These are phyloP conservation scores for Diceros bicornis DNA, from an alignment of 2,797 vertebrate species.

Conservation along the genomic window DNA sequence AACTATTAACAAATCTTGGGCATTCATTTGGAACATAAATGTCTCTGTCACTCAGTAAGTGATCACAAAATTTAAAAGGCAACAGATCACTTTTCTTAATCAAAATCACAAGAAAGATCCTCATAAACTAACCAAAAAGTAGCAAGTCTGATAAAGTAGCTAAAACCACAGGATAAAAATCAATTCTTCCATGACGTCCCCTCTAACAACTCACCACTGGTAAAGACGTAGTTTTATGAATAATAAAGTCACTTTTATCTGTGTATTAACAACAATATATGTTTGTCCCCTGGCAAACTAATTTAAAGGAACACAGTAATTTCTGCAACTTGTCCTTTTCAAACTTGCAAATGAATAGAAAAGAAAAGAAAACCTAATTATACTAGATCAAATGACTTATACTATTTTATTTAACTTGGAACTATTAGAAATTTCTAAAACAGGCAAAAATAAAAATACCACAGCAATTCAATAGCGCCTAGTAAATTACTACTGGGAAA, in stretches of 20 bases:
- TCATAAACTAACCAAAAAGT: conserved; percentile 4
- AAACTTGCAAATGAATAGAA: conserved; percentile 52
- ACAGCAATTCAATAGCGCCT: conserved; percentile 9
- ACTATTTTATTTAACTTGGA: conserved; percentile 60
- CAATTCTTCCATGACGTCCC: not conserved
- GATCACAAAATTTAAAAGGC: conserved; percentile 27
- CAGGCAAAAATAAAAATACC: conserved; percentile 65
- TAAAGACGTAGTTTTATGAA: not conserved
- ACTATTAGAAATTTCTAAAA: conserved; percentile 64
- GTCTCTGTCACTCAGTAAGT: not conserved
- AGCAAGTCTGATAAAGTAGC: not conserved
- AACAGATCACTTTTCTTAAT: not conserved
- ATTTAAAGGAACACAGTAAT: conserved; percentile 28
- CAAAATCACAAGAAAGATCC: conserved; percentile 23
- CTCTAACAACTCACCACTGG: not conserved
- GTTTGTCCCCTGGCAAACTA: not conserved
- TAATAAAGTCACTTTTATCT: not conserved
- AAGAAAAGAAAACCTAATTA: not conserved
- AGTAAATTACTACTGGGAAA: conserved; percentile 33
- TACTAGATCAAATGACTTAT: not conserved
- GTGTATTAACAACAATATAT: not conserved
- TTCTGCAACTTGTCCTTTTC: conserved; percentile 43
- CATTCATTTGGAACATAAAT: conserved; percentile 3
- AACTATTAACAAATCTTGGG: not conserved
- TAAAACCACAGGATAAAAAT: conserved; percentile 15